Evolutionary conservation across 2,888 invertebrate species (phyloP), one percentile per base, ranked within the genome.

Genomic region (Cremastinae sp.): DNA sequence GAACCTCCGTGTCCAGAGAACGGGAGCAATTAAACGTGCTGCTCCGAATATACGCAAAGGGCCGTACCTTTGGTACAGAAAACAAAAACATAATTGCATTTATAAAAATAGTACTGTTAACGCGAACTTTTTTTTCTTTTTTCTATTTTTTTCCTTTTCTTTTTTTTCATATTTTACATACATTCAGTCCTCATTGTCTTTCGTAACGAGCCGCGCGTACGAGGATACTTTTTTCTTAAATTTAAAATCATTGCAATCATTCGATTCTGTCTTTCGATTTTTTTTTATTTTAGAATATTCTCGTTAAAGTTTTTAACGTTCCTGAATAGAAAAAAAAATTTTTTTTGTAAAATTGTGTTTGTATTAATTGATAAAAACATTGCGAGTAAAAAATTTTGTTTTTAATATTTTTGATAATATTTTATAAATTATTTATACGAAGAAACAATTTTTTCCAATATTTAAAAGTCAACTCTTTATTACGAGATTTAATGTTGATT

Each of bases 21-120:
- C 61, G 73, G 74, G 62, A 70, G 71, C n/a, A 70, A 72, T 68
- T 64, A 65, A 66, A 53, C 62, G 55, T 49, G 68, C 75, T 72
- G 72, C 75, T 28, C 28, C 28, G 28, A 68, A 75, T 59, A 78
- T 78, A 73, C 69, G 69, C 56, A 74, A 78, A 79, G 74, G 75
- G 79, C 79, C 73, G 72, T 75, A 74, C 80, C 80, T 76, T 80
- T 79, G 79, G 75, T 78, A 79, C 76, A 75, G 79, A 79, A 72
- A 71, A 69, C 64, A 80, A 79, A 72, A 71, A 69, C 64, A 73
- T 66, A 69, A 64, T 78, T 75, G 74, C 75, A 78, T 79, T 80
- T 62, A 79, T 41, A 28, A 49, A 62, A 75, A 75, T 75, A 77
- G 49, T 78, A 68, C 47, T 68, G 61, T 61, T 72, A 69, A 66